Evolutionary conservation across 1,140 invertebrate species (phyloP), one percentile per base, ranked within the genome.

Genomic region (Papilio aristodemus): DNA sequence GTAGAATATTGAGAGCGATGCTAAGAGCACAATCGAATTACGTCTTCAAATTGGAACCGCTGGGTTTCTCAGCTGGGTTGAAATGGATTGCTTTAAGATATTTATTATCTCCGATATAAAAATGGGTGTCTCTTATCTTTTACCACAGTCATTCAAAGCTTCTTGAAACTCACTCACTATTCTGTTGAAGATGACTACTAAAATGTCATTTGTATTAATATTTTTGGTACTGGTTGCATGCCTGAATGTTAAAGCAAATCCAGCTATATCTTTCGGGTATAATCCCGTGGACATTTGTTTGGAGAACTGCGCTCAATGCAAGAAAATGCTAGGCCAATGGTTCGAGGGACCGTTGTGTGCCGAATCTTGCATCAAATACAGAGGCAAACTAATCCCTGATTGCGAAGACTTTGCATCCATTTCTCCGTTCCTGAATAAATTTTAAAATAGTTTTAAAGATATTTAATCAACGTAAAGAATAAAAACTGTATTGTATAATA

Each of bases 241-340:
- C 17, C 5, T 60, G 0, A 38, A 19, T 17, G 14, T 38, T 60
- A 3, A 17, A 11, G 1, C 58, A 1, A 36, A 38, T 32, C 58
- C 58, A 36, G 58, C 58, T 19, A 60, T 60, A 11, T 71, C 72
- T 58, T 74, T 71, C 43, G 75, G 81, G 17, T 82, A 78, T 68
- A 81, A 85, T 69, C 67, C 76, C 0, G 54, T 82, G 37, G 93
- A 93, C 14, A 89, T 95, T 27, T 96, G 95, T 80, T 94, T 96
- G 37, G 93, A 95, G 72, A 97, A 97, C 85, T 97, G 96, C 78
- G 95, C 95, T 0, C 95, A 96, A 82, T 96, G 95, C 86, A 96
- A 95, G 79, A 95, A 95, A 81, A 96, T 96, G 93, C 95, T 95
- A 76, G 95, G 95, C 0, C 92, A 93, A 1, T 96, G 95, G 86